phyloP scores from a whole-genome alignment of 2,888 invertebrate species.

The Bhutanitis thaidina region DNA sequence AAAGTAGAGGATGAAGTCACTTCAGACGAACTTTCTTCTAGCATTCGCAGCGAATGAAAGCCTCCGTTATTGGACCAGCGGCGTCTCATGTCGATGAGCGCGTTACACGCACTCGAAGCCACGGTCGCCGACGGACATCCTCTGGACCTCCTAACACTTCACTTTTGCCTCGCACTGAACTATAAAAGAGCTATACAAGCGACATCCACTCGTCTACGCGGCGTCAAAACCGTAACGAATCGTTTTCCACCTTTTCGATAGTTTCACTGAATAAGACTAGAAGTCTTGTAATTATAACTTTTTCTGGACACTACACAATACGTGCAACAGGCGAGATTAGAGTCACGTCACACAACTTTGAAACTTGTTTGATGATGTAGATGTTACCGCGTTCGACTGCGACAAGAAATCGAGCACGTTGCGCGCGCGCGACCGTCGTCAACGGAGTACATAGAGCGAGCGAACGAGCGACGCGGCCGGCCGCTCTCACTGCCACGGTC shows the following conservation, averaged over 20 bases:
- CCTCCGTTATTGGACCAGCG: slow-evolving; percentile 88
- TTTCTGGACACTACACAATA: slow-evolving; percentile 61
- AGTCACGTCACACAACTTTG: slow-evolving; percentile 45
- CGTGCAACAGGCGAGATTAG: slow-evolving; percentile 59
- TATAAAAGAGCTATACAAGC: slow-evolving; percentile 61
- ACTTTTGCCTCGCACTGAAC: slow-evolving; percentile 71
- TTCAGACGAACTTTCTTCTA: slow-evolving; percentile 87
- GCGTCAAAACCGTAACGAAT: slow-evolving; percentile 59
- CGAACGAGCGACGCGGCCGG: slow-evolving; percentile 69
- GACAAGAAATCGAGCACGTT: slow-evolving; percentile 59
- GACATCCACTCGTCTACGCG: slow-evolving; percentile 59
- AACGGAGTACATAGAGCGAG: slow-evolving; percentile 66
- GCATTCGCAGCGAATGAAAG: slow-evolving; percentile 82
- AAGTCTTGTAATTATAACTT: slow-evolving; percentile 36
- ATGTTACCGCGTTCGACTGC: slow-evolving; percentile 52
- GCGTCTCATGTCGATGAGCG: slow-evolving; percentile 84
- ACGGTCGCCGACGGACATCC: slow-evolving; percentile 67
- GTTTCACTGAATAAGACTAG: slow-evolving; percentile 44
- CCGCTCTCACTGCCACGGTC: slow-evolving; percentile 79
- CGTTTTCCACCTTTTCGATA: slow-evolving; percentile 51
- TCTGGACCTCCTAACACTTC: slow-evolving; percentile 72
- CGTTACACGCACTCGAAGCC: slow-evolving; percentile 65
- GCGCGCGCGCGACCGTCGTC: slow-evolving; percentile 73
- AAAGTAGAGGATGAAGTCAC: slow-evolving; percentile 88
- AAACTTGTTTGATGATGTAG: slow-evolving; percentile 39